Percentiles rank a stretch among this genome's conserved stretches.
These are phyloP conservation scores for Hoplostethus atlanticus DNA, from an alignment of 2,797 vertebrate species.

Conservation along the genomic window DNA sequence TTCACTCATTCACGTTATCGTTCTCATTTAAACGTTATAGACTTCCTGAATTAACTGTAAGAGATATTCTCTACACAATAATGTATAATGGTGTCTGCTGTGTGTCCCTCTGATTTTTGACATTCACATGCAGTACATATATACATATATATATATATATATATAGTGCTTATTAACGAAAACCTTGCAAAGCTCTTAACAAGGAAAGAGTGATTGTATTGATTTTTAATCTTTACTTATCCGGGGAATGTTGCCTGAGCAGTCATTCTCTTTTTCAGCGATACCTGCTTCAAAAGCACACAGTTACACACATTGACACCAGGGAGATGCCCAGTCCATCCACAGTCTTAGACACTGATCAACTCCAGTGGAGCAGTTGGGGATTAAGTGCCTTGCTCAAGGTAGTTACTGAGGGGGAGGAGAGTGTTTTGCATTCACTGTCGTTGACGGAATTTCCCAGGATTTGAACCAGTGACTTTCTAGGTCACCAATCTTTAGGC, in stretches of 20 bases:
- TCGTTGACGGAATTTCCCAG: not conserved
- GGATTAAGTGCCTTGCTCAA: too few relatives aligned
- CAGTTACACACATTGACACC: slow-evolving; percentile 22
- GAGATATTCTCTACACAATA: too few relatives aligned
- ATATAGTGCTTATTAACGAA: too few relatives aligned
- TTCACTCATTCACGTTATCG: slow-evolving; percentile 1
- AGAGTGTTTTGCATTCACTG: too few relatives aligned
- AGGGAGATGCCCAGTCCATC: not conserved
- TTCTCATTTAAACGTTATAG: slow-evolving; percentile 1
- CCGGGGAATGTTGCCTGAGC: not conserved
- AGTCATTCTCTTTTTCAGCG: too few relatives aligned
- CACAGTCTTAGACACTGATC: not conserved
- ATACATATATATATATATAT: too few relatives aligned
- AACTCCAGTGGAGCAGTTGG: not conserved
- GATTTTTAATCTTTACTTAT: too few relatives aligned
- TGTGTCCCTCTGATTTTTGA: not conserved
- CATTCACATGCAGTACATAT: too few relatives aligned
- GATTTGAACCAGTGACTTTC: slow-evolving; percentile 16
- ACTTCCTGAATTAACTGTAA: too few relatives aligned
- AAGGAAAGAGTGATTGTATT: too few relatives aligned
- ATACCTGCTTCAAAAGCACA: not conserved
- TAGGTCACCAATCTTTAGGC: not conserved
- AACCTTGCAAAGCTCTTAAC: too few relatives aligned
- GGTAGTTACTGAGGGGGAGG: too few relatives aligned
- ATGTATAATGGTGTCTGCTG: slow-evolving; percentile 3